A percentile compares a stretch with the other conserved stretches of the same genome.
Conservation (phyloP, 2,113 vertebrate genomes). For the Epinephelus cyanopodus region DNA sequence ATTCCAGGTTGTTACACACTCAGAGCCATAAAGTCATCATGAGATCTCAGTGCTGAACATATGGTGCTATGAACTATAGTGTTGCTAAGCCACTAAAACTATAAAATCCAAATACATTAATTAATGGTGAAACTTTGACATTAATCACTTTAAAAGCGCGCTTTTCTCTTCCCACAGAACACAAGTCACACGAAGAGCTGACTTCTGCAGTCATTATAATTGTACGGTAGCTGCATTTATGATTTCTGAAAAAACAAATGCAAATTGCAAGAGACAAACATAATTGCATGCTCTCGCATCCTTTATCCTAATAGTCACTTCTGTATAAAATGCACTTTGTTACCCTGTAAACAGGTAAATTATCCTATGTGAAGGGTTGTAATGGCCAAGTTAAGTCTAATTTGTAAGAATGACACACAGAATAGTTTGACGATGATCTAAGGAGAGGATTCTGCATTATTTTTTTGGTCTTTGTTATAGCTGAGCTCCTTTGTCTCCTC, state of each 20-base stretch:
- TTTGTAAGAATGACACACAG: conserved; percentile 36
- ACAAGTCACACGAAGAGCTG: conserved; percentile 57
- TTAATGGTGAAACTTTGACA: conserved; percentile 64
- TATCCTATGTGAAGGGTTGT: conserved; percentile 18
- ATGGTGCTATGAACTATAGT: conserved; percentile 38
- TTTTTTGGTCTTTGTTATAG: conserved; percentile 3
- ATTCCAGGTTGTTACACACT: conserved; percentile 37
- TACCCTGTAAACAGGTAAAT: conserved; percentile 1
- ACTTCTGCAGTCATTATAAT: conserved; percentile 65
- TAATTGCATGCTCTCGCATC: conserved; percentile 54
- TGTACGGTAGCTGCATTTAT: conserved; percentile 63
- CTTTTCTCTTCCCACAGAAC: conserved; percentile 42
- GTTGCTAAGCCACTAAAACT: conserved; percentile 25
- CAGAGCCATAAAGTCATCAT: conserved; percentile 48
- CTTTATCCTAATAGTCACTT: conserved; percentile 44
- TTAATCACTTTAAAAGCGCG: conserved; percentile 55
- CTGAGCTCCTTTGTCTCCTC: conserved; percentile 23
- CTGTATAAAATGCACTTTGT: conserved; percentile 47
- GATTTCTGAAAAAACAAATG: conserved; percentile 63
- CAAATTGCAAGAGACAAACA: conserved; percentile 58
- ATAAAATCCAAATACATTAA: conserved; percentile 60
- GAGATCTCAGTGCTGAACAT: conserved; percentile 52
- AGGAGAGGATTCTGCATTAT: conserved; percentile 13
- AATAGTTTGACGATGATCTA: conserved; percentile 45
- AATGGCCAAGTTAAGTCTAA: conserved; percentile 28